Evolutionary conservation across 2,113 vertebrate species (phyloP).

Genomic region (Ciconia maguari): DNA sequence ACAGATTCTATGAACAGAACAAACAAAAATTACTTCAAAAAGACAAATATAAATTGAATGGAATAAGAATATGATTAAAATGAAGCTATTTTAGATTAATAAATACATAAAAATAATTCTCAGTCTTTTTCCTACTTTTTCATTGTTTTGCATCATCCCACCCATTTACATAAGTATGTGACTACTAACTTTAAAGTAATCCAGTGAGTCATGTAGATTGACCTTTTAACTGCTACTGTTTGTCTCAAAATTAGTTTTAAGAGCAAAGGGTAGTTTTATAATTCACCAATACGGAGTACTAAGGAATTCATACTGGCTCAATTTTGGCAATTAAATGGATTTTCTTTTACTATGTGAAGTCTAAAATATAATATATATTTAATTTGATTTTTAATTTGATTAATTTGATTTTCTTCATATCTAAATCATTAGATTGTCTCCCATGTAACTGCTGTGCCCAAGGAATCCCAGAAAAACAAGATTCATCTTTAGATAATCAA

Average conservation of each 20-base stretch:
- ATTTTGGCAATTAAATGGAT: slow-evolving; percentile 32
- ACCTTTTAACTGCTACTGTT: neutral
- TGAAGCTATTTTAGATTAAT: neutral
- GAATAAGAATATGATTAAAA: neutral
- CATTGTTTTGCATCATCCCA: neutral
- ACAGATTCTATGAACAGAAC: neutral
- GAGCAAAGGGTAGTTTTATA: neutral
- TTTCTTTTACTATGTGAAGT: neutral
- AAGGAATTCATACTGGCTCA: neutral
- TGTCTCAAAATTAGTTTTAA: neutral
- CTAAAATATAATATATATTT: neutral
- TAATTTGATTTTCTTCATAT: neutral
- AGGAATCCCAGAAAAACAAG: neutral
- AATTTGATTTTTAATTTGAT: neutral
- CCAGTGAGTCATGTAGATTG: neutral
- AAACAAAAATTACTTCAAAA: neutral
- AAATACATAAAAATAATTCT: neutral
- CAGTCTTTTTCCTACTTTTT: neutral
- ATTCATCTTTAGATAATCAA: slow-evolving; percentile 7
- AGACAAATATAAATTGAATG: neutral
- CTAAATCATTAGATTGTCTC: neutral
- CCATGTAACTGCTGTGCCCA: neutral
- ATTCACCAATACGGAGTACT: neutral
- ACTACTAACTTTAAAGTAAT: neutral
- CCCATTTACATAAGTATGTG: neutral